Evolutionary conservation across 1,140 invertebrate species (phyloP).

Genomic region (Bombus fervidus): DNA sequence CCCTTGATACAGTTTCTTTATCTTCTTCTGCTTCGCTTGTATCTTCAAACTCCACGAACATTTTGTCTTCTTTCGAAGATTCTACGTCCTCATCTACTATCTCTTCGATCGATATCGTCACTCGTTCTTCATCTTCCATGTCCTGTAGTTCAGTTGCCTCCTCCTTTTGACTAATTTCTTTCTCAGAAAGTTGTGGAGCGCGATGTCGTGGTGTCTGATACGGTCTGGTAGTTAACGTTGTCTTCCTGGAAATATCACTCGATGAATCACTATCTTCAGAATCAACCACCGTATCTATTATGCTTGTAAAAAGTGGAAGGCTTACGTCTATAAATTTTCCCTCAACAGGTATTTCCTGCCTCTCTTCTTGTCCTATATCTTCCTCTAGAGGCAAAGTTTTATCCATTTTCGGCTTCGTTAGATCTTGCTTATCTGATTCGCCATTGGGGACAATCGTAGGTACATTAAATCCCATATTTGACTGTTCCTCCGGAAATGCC

Average conservation of each 20-base stretch:
- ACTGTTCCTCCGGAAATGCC: background rate
- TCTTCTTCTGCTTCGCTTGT: background rate
- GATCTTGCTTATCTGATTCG: background rate
- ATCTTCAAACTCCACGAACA: background rate
- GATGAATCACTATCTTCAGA: constrained; percentile 76
- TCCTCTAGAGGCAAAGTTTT: background rate
- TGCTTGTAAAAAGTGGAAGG: constrained; percentile 61
- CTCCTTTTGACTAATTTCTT: constrained; percentile 19
- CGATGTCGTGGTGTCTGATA: constrained; percentile 75
- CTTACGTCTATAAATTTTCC: constrained; percentile 57
- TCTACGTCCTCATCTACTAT: constrained; percentile 58
- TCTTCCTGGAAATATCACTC: constrained; percentile 79
- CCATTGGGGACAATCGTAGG: background rate
- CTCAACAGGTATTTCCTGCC: background rate
- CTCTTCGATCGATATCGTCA: background rate
- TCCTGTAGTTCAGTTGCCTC: background rate
- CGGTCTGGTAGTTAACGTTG: constrained; percentile 73
- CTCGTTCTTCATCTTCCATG: constrained; percentile 43
- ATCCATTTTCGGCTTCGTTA: background rate
- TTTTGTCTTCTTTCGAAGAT: background rate
- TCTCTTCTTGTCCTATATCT: too few relatives aligned
- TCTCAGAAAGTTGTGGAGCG: constrained; percentile 41
- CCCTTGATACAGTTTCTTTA: background rate
- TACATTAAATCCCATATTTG: too few relatives aligned
- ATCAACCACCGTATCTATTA: constrained; percentile 54